Evolutionary conservation across 2,797 vertebrate species (phyloP).

Genomic region (Smutsia gigantea): DNA sequence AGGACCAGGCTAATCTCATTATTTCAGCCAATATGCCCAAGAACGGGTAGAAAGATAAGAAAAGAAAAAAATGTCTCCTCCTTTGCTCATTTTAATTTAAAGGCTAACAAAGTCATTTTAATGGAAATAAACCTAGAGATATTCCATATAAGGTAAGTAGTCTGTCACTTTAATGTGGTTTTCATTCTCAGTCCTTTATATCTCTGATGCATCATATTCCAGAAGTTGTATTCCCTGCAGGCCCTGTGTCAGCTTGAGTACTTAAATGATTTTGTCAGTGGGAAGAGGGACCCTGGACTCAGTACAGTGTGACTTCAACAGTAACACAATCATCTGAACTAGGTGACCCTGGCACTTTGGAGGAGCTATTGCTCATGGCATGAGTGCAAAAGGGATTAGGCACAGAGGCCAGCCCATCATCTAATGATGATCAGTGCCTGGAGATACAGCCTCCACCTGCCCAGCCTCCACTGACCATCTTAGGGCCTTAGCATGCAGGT

Average conservation of each 20-base stretch:
- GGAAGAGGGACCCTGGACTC: not conserved
- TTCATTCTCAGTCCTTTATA: not conserved
- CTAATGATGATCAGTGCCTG: not conserved
- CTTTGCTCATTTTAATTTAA: conserved; percentile 31
- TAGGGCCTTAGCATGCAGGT: fast-evolving
- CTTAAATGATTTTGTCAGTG: not conserved
- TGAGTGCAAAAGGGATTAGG: not conserved
- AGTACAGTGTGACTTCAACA: not conserved
- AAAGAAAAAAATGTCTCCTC: not conserved
- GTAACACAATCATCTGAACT: not conserved
- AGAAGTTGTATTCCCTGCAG: not conserved
- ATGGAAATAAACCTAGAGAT: conserved; percentile 27
- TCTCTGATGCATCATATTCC: not conserved
- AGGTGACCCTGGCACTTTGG: not conserved
- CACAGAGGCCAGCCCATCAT: not conserved
- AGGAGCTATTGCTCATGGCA: not conserved
- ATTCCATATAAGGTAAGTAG: not conserved
- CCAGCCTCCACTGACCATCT: not conserved
- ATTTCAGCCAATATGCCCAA: conserved; percentile 9
- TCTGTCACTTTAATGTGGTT: not conserved
- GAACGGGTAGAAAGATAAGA: conserved; percentile 34
- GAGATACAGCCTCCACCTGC: no score
- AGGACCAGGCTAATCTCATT: conserved; percentile 48
- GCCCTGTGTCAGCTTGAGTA: not conserved
- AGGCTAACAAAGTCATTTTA: not conserved